Evolutionary conservation across 2,797 vertebrate species (phyloP).

Genomic region (Sphenopsis melanotis): DNA sequence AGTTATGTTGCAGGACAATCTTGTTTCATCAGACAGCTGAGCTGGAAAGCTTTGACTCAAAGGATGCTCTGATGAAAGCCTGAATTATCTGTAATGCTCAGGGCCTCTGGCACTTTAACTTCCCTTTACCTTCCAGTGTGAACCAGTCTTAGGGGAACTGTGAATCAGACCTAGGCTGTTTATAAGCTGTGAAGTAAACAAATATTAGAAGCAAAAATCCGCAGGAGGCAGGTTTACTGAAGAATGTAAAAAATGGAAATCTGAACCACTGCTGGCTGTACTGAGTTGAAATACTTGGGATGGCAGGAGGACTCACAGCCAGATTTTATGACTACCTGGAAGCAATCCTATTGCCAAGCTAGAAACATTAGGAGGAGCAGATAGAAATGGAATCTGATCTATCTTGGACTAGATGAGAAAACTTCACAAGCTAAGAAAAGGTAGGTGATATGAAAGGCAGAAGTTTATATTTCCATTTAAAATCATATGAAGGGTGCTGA

Average conservation of each 20-base stretch:
- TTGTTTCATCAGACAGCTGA: neutral
- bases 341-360: neutral
- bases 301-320: neutral
- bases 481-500: neutral
- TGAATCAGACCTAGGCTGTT: slow-evolving; percentile 9
- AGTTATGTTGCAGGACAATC: neutral
- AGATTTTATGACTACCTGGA: neutral
- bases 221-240: neutral
- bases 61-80: neutral
- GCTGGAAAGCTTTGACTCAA: neutral
- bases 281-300: neutral
- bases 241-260: neutral
- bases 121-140: neutral
- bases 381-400: neutral
- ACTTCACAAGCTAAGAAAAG: neutral
- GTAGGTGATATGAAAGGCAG: neutral
- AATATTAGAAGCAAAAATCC: slow-evolving; percentile 16
- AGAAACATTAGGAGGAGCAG: neutral
- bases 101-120: neutral
- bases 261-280: neutral
- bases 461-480: neutral
- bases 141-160: neutral
- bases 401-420: neutral
- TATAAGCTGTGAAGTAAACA: slow-evolving; percentile 38
- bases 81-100: neutral